Evolutionary conservation across 2,888 invertebrate species (phyloP), one percentile per base, ranked within the genome.

Genomic region (Corbicula japonica): DNA sequence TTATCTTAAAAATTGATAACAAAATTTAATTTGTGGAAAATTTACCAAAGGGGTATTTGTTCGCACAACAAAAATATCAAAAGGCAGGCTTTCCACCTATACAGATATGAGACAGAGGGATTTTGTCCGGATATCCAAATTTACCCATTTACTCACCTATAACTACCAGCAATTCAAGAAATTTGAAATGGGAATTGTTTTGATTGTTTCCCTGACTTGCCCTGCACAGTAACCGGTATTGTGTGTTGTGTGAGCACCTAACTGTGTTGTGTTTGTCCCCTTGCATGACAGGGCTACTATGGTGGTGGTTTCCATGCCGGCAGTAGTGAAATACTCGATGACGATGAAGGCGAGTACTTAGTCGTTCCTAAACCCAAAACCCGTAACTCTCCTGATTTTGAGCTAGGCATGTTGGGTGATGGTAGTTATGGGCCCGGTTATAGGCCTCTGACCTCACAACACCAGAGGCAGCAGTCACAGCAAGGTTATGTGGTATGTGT

Each of bases 341-440:
- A 86, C 8, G 87, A 87, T 54, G 87, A 87, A 12, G 87, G 87
- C 15, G 85, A 87, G 65, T 34, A 88, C 52, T 68, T 89, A 30
- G 75, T 87, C 5, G 87, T 87, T 10, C 89, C 89, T 8, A 76
- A 79, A 18, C 84, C 86, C 44, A 66, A 74, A 44, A 70, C 85
- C 28, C 84, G 85, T 61, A 77, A 85, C 72, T 83, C 78, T 28
- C 62, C 80, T 35, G 80, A 83, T 35, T 83, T 75, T 69, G 83
- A 83, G 26, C n/a, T 73, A 76, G 81, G 50, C 79, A 81, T 72
- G 73, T 58, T 72, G n/a, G 68, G 75, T 41, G 66, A 79, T 46
- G 65, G 76, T 66, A 48, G 62, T 50, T 74, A 78, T 52, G 83
- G 83, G 18, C 80, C 84, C 21, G 79, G 76, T 52, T 76, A 79